Conservation (phyloP, 2,113 vertebrate genomes). For the Ia io region DNA sequence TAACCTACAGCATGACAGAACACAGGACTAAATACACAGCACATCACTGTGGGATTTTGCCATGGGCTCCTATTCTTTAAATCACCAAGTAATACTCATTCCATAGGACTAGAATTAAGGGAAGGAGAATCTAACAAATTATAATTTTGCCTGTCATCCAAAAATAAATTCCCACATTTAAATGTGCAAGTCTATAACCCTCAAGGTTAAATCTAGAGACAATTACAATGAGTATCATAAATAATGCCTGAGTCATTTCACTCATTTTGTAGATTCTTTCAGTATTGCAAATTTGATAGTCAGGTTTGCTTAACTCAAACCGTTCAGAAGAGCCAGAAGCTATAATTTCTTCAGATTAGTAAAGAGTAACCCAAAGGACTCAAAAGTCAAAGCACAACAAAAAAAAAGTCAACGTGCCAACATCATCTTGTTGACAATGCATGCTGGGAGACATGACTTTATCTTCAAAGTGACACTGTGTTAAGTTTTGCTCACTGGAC, state of each 20-base stretch:
- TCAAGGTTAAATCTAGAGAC: conserved; percentile 44
- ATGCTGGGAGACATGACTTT: conserved; percentile 76
- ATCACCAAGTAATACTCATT: not conserved
- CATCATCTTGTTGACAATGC: conserved; percentile 73
- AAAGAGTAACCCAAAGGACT: conserved; percentile 81
- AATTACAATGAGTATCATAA: conserved; percentile 47
- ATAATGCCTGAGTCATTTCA: conserved; percentile 36
- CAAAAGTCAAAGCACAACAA: conserved; percentile 74
- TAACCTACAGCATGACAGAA: not conserved
- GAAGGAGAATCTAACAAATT: not conserved
- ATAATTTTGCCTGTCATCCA: not conserved
- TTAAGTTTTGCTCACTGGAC: conserved; percentile 76
- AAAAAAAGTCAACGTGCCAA: conserved; percentile 71
- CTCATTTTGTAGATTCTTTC: conserved; percentile 44
- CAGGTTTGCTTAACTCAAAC: conserved; percentile 77
- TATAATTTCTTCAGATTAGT: conserved; percentile 82
- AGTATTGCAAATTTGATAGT: conserved; percentile 63
- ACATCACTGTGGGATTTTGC: not conserved
- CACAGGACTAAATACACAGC: not conserved
- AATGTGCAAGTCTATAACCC: not conserved
- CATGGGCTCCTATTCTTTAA: not conserved
- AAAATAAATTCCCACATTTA: conserved; percentile 19
- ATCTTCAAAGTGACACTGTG: conserved; percentile 80
- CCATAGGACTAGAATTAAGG: not conserved
- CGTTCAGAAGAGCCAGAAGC: conserved; percentile 77